Evolutionary conservation across 2,888 invertebrate species (phyloP).

Genomic region (Eledone cirrhosa): DNA sequence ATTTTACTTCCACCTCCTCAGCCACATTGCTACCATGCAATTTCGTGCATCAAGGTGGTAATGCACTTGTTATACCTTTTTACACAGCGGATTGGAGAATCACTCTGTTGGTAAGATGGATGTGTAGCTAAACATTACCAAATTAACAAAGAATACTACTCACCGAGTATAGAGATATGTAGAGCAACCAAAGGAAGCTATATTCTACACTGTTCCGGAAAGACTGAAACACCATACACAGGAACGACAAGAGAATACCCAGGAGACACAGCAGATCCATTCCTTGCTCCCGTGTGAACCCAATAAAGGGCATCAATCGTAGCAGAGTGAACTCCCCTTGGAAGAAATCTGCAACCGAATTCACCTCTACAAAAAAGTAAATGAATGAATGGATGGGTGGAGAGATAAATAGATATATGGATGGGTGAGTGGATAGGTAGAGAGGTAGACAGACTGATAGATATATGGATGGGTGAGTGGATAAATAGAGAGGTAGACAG

Average conservation of each 20-base stretch:
- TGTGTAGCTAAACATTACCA: too few relatives aligned
- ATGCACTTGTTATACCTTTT: too few relatives aligned
- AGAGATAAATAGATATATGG: too few relatives aligned
- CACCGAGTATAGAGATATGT: constrained; percentile 78
- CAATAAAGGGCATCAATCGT: constrained; percentile 75
- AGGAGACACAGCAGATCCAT: constrained; percentile 76
- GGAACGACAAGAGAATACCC: constrained; percentile 75
- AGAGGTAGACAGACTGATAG: too few relatives aligned
- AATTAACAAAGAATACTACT: not conserved
- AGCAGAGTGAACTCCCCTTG: constrained; percentile 74
- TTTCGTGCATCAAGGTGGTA: too few relatives aligned
- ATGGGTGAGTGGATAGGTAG: not conserved
- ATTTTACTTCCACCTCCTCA: too few relatives aligned
- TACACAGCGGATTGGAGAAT: too few relatives aligned
- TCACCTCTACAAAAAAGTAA: constrained; percentile 40
- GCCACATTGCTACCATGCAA: too few relatives aligned
- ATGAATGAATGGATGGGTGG: not conserved
- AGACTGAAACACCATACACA: constrained; percentile 70
- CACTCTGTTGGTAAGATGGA: too few relatives aligned
- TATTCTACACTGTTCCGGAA: constrained; percentile 71
- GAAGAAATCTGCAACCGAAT: constrained; percentile 53
- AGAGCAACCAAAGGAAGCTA: constrained; percentile 75
- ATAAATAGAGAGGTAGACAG: too few relatives aligned
- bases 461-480: too few relatives aligned
- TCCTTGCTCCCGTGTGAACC: constrained; percentile 75